Percentiles rank a stretch among this genome's conserved stretches.
Evolutionary conservation across 2,888 invertebrate species (phyloP).

Genomic region (Nomada fabriciana): DNA sequence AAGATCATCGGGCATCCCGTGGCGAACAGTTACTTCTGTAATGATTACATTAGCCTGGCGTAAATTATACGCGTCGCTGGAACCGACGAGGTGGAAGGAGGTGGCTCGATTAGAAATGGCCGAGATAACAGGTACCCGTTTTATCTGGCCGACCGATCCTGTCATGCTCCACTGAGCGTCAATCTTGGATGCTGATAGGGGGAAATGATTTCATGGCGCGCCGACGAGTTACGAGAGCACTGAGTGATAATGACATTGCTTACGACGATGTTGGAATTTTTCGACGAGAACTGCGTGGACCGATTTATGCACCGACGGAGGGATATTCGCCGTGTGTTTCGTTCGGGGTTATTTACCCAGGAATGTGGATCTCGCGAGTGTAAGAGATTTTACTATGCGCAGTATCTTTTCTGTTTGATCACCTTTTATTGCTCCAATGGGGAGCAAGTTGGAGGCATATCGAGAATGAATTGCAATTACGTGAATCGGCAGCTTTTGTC

Average conservation of each 20-base stretch:
- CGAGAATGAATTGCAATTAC: background rate
- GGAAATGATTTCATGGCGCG: constrained; percentile 41
- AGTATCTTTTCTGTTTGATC: no score
- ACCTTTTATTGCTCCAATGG: background rate
- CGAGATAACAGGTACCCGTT: constrained; percentile 59
- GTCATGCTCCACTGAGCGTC: constrained; percentile 31
- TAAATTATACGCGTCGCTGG: constrained; percentile 57
- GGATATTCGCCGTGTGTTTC: constrained; percentile 4
- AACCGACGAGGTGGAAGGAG: background rate
- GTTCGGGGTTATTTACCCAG: constrained; percentile 7
- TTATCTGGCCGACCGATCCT: constrained; percentile 49
- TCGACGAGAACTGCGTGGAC: background rate
- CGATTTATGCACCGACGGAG: constrained; percentile 15
- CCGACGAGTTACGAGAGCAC: background rate
- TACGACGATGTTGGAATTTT: background rate
- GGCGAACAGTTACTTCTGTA: constrained; percentile 65
- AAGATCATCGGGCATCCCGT: constrained; percentile 54
- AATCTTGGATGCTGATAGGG: constrained; percentile 32
- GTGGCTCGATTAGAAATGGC: constrained; percentile 49
- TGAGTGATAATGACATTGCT: constrained; percentile 46
- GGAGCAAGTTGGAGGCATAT: background rate
- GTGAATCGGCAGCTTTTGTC: background rate
- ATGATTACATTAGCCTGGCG: constrained; percentile 60
- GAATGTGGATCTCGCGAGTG: background rate
- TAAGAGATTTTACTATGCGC: no score